phyloP scores from a whole-genome alignment of 2,113 vertebrate genomes.

The Kobus ellipsiprymnus region DNA sequence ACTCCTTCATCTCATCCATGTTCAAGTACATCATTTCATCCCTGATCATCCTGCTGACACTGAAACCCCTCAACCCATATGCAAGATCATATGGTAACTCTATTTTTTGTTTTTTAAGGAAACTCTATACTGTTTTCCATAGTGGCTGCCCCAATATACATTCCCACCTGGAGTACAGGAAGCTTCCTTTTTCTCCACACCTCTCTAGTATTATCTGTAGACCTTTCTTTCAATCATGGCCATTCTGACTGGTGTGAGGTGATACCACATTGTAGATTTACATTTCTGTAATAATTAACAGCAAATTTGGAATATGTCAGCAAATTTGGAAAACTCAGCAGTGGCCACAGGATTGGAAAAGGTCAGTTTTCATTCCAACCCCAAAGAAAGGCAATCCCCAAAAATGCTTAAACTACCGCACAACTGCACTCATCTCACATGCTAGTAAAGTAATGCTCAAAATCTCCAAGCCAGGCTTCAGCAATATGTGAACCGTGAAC shows the following conservation, averaged over 20 bases:
- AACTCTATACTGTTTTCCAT: not conserved
- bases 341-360: not conserved
- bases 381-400: not conserved
- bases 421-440: not conserved
- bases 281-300: not conserved
- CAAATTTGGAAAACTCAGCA: not conserved
- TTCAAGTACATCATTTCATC: not conserved
- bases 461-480: not conserved
- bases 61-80: not conserved
- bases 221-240: not conserved
- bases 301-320: not conserved
- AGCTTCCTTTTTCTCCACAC: not conserved
- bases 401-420: not conserved
- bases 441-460: not conserved
- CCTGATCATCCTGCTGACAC: not conserved
- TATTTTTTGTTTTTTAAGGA: not conserved
- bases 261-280: not conserved
- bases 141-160: not conserved
- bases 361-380: not conserved
- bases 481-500: not conserved
- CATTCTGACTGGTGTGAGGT: not conserved
- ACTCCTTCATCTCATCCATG: not conserved
- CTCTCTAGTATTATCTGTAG: not conserved
- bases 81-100: not conserved
- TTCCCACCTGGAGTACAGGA: not conserved